Evolutionary conservation across 2,797 vertebrate species (phyloP).

Genomic region (Helostoma temminkii): DNA sequence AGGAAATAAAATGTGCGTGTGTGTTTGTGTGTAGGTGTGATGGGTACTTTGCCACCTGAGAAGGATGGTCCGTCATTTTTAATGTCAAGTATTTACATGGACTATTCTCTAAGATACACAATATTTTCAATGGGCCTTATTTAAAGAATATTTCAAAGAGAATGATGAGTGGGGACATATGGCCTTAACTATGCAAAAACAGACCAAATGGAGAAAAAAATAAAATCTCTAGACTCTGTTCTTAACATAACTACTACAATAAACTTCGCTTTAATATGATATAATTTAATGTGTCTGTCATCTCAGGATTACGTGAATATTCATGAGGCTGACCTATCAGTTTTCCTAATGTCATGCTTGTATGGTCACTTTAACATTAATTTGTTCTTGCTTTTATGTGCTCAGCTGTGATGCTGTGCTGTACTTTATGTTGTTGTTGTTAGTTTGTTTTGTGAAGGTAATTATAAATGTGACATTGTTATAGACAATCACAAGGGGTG

Average conservation of each 20-base stretch:
- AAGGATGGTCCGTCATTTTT: slow-evolving; percentile 55
- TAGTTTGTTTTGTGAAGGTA: slow-evolving; percentile 41
- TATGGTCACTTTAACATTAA: slow-evolving; percentile 35
- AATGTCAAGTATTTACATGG: slow-evolving; percentile 63
- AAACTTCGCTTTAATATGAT: slow-evolving; percentile 2
- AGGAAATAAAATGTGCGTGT: too few species aligned
- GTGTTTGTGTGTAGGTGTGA: background rate
- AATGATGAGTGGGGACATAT: slow-evolving; percentile 20
- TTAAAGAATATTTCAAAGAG: slow-evolving; percentile 35
- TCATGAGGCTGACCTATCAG: slow-evolving; percentile 47
- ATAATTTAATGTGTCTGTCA: slow-evolving; percentile 37
- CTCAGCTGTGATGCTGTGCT: slow-evolving; percentile 32
- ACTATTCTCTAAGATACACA: slow-evolving; percentile 47
- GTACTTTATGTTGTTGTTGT: slow-evolving; percentile 33
- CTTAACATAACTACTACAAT: slow-evolving; percentile 6
- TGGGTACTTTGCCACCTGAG: slow-evolving; percentile 12
- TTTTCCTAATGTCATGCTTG: slow-evolving; percentile 54
- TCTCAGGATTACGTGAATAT: slow-evolving; percentile 45
- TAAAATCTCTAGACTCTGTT: background rate
- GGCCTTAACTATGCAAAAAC: slow-evolving; percentile 6
- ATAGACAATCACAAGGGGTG: slow-evolving; percentile 13
- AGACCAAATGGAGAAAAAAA: slow-evolving; percentile 51
- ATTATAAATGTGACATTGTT: slow-evolving; percentile 54
- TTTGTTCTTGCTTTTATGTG: slow-evolving; percentile 12
- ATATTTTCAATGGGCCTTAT: slow-evolving; percentile 33